Evolutionary conservation across 2,797 vertebrate species (phyloP), one percentile per base, ranked within the genome.

Genomic region (Coracias cyanogaster): DNA sequence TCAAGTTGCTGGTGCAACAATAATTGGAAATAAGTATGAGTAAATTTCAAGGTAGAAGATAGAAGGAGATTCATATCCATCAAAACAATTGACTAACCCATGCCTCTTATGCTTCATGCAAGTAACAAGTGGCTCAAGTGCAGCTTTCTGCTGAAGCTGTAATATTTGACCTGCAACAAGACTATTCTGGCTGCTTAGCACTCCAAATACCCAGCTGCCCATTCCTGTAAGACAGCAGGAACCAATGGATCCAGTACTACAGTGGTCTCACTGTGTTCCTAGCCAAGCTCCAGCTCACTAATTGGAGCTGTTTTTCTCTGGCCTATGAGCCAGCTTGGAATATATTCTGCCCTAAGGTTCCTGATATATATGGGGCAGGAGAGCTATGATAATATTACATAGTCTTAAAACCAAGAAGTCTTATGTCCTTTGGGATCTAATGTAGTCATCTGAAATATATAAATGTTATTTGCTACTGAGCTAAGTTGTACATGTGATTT

Each of bases 1-100:
- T 65, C 26, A 62, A 62, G 18, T 16, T 51, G 2, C 13, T 83
- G 31, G 12, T 82, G 39, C 16, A 89, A 33, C 8, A 65, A 13
- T 22, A 89, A 46, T 3, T 35, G 7, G n/a, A 69, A 79, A 22
- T n/a, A 41, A 33, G 7, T 13, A 19, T 14, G 18, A 25, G 26
- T 52, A 9, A 74, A 28, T 78, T 86, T 39, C 55, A 60, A 71
- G 10, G 24, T 13, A 82, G 58, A 82, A 74, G 57, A 31, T 17
- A 55, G 29, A 62, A 78, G 49, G 13, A 61, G 12, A 70, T 77
- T n/a, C 25, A 10, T n/a, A 64, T 14, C 15, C 2, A 2, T 26
- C 43, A 49, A 28, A 64, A 17, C 7, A 48, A 7, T 3, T 37
- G 45, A 33, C 26, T 17, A 72, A 79, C 15, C 3, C 0, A 0